Conservation (phyloP, 2,888 invertebrate genomes). For the Apantesis nais region DNA sequence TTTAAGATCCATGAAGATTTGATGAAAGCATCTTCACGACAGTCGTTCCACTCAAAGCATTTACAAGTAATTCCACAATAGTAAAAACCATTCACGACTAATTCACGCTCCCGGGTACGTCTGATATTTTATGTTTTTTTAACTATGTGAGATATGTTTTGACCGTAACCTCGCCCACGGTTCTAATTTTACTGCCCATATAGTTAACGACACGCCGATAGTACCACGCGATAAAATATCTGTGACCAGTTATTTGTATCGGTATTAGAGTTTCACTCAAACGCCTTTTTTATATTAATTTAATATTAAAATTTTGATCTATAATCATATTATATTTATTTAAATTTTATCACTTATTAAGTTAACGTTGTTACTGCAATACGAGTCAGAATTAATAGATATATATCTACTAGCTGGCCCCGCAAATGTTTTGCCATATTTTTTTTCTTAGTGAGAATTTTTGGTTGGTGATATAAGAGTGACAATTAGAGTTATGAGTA, state of each 20-base stretch:
- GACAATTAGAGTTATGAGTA: no score
- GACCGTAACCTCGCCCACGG: slow-evolving; percentile 43
- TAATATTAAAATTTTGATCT: slow-evolving; percentile 34
- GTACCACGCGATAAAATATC: slow-evolving; percentile 40
- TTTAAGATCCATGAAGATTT: slow-evolving; percentile 8
- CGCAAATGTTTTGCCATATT: no score
- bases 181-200: slow-evolving; percentile 45
- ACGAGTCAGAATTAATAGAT: slow-evolving; percentile 16
- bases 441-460: no score
- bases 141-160: slow-evolving; percentile 48
- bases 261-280: slow-evolving; percentile 38
- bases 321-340: slow-evolving; percentile 27
- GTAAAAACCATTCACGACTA: slow-evolving; percentile 34
- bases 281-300: slow-evolving; percentile 41
- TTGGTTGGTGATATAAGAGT: no score
- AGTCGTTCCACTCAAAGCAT: slow-evolving; percentile 23
- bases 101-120: slow-evolving; percentile 35
- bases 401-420: no score
- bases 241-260: slow-evolving; percentile 41
- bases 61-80: slow-evolving; percentile 24
- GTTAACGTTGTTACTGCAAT: slow-evolving; percentile 15
- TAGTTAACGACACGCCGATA: slow-evolving; percentile 45
- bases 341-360: slow-evolving; percentile 19
- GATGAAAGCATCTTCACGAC: slow-evolving; percentile 8
- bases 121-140: slow-evolving; percentile 43